Evolutionary conservation across 2,888 invertebrate species (phyloP).

Genomic region (Actias luna): DNA sequence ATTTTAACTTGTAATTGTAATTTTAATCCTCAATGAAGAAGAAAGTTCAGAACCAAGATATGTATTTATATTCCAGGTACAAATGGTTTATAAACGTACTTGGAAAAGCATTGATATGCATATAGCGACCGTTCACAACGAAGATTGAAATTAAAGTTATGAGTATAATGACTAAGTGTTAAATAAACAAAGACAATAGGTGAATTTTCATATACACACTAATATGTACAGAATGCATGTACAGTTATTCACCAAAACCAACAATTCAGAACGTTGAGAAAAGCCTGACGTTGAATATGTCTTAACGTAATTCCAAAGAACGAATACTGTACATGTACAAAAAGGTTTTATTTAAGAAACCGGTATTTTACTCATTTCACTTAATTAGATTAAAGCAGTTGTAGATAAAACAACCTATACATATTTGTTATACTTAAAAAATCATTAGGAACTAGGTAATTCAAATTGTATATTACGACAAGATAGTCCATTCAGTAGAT

Average conservation of each 20-base stretch:
- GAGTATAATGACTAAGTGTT: conserved; percentile 7
- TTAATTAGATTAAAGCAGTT: background rate
- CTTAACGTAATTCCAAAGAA: background rate
- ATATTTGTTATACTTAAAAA: background rate
- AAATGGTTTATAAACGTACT: conserved; percentile 6
- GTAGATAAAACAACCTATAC: background rate
- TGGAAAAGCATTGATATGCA: conserved; percentile 7
- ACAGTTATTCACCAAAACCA: background rate
- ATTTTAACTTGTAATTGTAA: background rate
- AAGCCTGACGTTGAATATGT: background rate
- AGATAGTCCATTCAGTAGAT: background rate
- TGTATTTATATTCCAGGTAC: conserved; percentile 8
- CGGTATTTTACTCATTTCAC: background rate
- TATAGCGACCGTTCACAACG: conserved; percentile 1
- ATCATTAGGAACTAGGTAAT: background rate
- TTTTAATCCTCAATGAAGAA: background rate
- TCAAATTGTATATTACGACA: background rate
- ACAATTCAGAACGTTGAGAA: background rate
- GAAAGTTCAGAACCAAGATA: background rate
- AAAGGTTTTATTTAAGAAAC: background rate
- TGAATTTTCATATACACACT: background rate
- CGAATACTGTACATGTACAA: background rate
- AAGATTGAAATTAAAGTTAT: conserved; percentile 10
- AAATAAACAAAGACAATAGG: conserved; percentile 2
- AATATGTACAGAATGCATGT: background rate